phyloP scores from a whole-genome alignment of 1,140 invertebrate species.

The Adelges cooleyi region DNA sequence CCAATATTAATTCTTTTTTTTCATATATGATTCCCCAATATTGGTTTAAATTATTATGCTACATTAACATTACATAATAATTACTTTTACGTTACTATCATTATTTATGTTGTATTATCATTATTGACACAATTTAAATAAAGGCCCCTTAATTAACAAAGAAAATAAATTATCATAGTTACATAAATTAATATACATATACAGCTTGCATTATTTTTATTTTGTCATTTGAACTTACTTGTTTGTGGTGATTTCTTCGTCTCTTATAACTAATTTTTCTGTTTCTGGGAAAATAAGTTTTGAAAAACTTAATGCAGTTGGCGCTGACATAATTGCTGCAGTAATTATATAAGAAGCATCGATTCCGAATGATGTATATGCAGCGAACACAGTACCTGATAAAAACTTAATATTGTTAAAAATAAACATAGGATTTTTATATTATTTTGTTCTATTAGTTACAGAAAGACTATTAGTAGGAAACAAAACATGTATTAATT shows the following conservation, averaged over 20 bases:
- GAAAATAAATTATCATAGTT: too few species aligned
- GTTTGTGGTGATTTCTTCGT: slow-evolving; percentile 51
- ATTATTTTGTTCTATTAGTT: neutral
- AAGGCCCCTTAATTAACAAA: too few species aligned
- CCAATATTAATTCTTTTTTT: too few species aligned
- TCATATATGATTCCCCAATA: too few species aligned
- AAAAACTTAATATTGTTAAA: neutral
- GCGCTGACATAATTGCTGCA: slow-evolving; percentile 90
- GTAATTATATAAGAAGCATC: slow-evolving; percentile 69
- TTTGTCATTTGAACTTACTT: slow-evolving; percentile 42
- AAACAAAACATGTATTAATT: too few species aligned
- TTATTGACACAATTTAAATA: too few species aligned
- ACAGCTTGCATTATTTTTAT: neutral
- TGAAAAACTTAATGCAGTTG: slow-evolving; percentile 73
- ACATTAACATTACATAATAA: too few species aligned
- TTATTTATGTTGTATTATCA: too few species aligned
- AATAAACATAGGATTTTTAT: too few species aligned
- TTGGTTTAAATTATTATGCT: too few species aligned
- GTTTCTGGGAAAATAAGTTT: slow-evolving; percentile 89
- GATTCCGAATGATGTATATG: slow-evolving; percentile 84
- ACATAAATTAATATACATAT: too few species aligned
- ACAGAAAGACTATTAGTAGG: neutral
- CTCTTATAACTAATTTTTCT: slow-evolving; percentile 56
- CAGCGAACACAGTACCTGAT: slow-evolving; percentile 71
- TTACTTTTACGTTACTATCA: too few species aligned